Percentiles rank a stretch among this genome's conserved stretches.
Conservation (phyloP, 2,113 vertebrate species). For the Thalassarche chlororhynchos region DNA sequence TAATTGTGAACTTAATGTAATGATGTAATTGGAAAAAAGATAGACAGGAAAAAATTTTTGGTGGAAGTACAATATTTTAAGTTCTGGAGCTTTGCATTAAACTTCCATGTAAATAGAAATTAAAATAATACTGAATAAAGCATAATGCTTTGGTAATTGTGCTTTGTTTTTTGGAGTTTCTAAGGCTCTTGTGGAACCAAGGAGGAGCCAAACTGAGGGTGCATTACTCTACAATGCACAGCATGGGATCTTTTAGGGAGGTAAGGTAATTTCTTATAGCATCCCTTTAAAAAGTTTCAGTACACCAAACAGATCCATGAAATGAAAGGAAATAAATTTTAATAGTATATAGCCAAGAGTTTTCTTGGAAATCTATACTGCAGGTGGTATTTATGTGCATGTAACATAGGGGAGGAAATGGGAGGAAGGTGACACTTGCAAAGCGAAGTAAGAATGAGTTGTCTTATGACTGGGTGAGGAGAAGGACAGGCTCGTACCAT, state of each 20-base stretch:
- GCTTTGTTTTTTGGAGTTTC: neutral
- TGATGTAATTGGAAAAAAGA: neutral
- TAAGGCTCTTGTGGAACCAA: neutral
- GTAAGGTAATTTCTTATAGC: neutral
- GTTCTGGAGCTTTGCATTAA: neutral
- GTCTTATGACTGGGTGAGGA: neutral
- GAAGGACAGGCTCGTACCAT: neutral
- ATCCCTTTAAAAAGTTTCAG: neutral
- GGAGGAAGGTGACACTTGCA: neutral
- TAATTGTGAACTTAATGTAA: neutral
- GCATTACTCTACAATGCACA: neutral
- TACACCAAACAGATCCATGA: neutral
- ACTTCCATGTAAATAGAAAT: neutral
- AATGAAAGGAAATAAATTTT: neutral
- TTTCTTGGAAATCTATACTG: neutral
- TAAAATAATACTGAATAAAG: neutral
- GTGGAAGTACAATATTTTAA: neutral
- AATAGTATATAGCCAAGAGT: neutral
- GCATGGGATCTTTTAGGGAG: neutral
- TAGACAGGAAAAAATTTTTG: neutral
- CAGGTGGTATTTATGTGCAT: neutral
- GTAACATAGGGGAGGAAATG: neutral
- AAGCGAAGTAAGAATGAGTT: neutral
- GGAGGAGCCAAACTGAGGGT: neutral
- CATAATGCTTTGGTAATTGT: neutral